Base-by-base conservation (phyloP, 2,888 invertebrate genomes). In the Dolomedes plantarius region DNA sequence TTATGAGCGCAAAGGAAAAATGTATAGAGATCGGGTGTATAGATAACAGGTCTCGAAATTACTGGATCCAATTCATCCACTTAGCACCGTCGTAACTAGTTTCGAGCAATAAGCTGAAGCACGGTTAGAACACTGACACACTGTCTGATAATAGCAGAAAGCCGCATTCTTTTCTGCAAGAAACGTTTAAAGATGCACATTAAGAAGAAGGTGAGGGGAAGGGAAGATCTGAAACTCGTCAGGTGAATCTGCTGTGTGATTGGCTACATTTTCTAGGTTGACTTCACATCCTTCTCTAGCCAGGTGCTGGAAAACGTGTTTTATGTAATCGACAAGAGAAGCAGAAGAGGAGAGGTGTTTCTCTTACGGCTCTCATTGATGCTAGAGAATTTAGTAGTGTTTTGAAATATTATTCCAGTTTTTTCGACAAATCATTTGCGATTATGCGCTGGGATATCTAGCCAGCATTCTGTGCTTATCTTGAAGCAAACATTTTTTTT, bases 191-290 rank as follows among this genome's bases (percentile, higher is more conserved):
- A 67, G 65, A 41, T 28, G 62, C 69, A 62, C 78, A 78, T 69
- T 62, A 32, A 78, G 76, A 68, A n/a, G 78, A 23, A 68, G 50
- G 71, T n/a, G 23, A 64, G 64, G 29, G 41, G 41, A 46, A 62
- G 27, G 41, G 67, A 67, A 67, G 46, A 16, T 80, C 72, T 23
- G 27, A 67, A 67, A 62, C 68, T 50, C 64, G 82, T 72, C 76
- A 83, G 71, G 82, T 82, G 68, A 39, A 76, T 50, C 72, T 62
- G 64, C 23, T 29, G 36, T 28, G 72, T 74, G 32, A 78, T 76
- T 76, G 86, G 80, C 46, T 71, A 65, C 67, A 41, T 69, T 86
- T 86, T 86, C 86, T 80, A 80, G 86, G 86, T 85, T 86, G 86
- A 71, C 67, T 86, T 79, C 86, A 80, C 72, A 80, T 86, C 85